Evolutionary conservation across 1,140 invertebrate species (phyloP), one percentile per base, ranked within the genome.

Genomic region (Agrypnia vestita): DNA sequence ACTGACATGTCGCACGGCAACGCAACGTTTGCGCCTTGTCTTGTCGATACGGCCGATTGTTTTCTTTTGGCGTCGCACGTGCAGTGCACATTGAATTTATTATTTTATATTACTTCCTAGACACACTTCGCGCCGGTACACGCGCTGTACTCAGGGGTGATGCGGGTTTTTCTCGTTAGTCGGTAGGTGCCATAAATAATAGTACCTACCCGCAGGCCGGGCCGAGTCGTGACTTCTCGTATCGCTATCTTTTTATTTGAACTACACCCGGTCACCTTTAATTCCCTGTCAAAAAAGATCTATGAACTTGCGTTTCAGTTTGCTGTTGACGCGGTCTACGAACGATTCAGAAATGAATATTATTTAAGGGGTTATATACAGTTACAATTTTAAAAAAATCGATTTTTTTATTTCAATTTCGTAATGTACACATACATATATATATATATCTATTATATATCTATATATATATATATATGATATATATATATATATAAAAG

Each of bases 171-270:
- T 67, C 13, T 67, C 44, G 62, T 67, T 67, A 47, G 62, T 10
- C 62, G 10, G 62, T 15, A 35, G 44, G 15, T 46, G 35, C 43
- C 35, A 67, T 67, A 67, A 67, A 67, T 67, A 67, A 67, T 67
- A 43, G 11, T 17, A 35, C 25, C 25, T 35, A 35, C 25, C 25
- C 25, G 6, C 25, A 17, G 17, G 43, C 35, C 62, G 35, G 35
- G 35, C 4, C 62, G 44, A 67, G 15, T 67, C 62, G 62, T 67
- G 62, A 67, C 62, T 67, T 13, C 43, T 67, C 15, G 19, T 7
- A 67, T 44, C 44, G 62, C 35, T 46, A 9, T 64, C 35, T n/a
- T 64, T 64, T 64, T 62, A 12, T n/a, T 64, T 35, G 6, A 4
- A 44, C 35, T 46, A 19, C 43, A 67, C 12, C 43, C 35, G 55